phyloP scores from a whole-genome alignment of 2,888 invertebrate species.

The Aphidius colemani region DNA sequence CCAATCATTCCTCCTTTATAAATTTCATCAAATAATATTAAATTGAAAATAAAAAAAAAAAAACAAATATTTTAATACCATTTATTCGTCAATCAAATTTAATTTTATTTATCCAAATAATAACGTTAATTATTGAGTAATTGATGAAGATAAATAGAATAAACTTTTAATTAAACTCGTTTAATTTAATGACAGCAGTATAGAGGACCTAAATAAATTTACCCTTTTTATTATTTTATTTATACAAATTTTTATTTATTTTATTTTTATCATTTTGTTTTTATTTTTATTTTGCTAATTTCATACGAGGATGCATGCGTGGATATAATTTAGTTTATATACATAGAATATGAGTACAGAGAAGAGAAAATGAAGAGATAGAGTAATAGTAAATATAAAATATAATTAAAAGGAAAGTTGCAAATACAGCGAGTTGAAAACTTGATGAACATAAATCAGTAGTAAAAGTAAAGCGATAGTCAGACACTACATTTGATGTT shows the following conservation, averaged over 20 bases:
- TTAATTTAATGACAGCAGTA: too few species aligned
- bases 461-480: constrained; percentile 22
- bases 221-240: background rate
- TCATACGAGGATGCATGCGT: constrained; percentile 2
- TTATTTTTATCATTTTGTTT: background rate
- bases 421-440: background rate
- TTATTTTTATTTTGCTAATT: constrained; percentile 5
- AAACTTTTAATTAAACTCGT: too few species aligned
- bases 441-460: constrained; percentile 20
- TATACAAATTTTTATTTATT: background rate
- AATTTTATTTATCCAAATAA: too few species aligned
- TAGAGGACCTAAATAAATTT: too few species aligned
- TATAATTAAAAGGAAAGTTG: too few species aligned
- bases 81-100: background rate
- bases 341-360: too few species aligned
- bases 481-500: constrained; percentile 17
- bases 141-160: too few species aligned
- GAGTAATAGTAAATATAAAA: too few species aligned
- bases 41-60: constrained; percentile 6
- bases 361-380: too few species aligned
- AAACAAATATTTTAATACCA: constrained; percentile 7
- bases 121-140: too few species aligned
- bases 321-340: constrained; percentile 19
- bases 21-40: background rate
- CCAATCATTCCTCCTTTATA: constrained; percentile 5